Conservation (phyloP, 2,797 vertebrate genomes). For the Danio choprae region DNA sequence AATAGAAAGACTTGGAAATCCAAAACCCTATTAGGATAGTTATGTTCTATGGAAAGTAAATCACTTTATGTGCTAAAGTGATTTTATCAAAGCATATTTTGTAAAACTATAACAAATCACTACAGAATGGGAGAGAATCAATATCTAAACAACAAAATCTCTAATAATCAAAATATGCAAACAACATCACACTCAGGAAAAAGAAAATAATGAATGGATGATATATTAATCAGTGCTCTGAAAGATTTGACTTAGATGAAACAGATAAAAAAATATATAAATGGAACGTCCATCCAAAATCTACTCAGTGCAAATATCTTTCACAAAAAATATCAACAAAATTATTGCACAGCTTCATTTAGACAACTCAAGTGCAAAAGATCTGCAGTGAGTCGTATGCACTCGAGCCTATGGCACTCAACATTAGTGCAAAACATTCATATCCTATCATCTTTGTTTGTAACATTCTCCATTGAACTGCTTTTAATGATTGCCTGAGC, state of each 20-base stretch:
- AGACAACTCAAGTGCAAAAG: slow-evolving; percentile 11
- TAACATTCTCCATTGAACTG: slow-evolving; percentile 3
- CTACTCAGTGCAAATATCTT: slow-evolving; percentile 17
- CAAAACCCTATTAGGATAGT: background rate
- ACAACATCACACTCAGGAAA: background rate
- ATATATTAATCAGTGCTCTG: slow-evolving; percentile 22
- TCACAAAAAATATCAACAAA: background rate
- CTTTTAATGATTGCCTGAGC: slow-evolving; percentile 8
- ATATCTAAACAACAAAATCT: background rate
- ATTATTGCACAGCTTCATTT: slow-evolving; percentile 39
- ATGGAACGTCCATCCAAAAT: background rate
- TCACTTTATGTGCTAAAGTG: background rate
- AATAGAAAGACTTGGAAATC: background rate
- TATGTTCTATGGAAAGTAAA: background rate
- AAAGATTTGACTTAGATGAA: background rate
- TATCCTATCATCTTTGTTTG: slow-evolving; percentile 8
- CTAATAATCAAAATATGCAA: background rate
- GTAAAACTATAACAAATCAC: background rate
- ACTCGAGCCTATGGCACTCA: slow-evolving; percentile 4
- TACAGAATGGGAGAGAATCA: background rate
- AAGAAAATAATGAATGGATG: background rate
- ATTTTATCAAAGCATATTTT: background rate
- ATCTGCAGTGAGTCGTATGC: slow-evolving; percentile 11
- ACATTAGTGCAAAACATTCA: slow-evolving; percentile 22
- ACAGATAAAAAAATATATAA: background rate